phyloP scores from a whole-genome alignment of 2,797 vertebrate genomes.

The Parambassis ranga region DNA sequence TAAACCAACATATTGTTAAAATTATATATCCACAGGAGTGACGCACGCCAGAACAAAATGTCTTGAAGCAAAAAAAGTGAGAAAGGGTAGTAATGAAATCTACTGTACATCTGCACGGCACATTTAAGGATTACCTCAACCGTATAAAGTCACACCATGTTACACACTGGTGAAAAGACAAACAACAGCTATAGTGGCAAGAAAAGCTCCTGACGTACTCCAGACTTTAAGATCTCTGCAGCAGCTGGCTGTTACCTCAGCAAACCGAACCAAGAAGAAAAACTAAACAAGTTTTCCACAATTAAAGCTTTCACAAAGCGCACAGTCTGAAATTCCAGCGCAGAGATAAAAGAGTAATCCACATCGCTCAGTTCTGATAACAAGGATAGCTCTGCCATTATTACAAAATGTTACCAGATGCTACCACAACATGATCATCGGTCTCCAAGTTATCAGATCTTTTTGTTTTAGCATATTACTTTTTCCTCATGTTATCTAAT shows the following conservation, averaged over 20 bases:
- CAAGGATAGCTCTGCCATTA: constrained; percentile 69
- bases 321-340: constrained; percentile 59
- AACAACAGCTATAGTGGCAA: constrained; percentile 68
- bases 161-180: constrained; percentile 60
- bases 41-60: constrained; percentile 17
- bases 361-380: constrained; percentile 61
- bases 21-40: neutral
- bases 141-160: constrained; percentile 62
- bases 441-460: constrained; percentile 54
- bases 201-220: constrained; percentile 49
- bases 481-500: constrained; percentile 5
- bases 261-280: constrained; percentile 34
- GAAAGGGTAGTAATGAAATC: constrained; percentile 5
- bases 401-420: constrained; percentile 75
- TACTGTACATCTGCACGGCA: constrained; percentile 70
- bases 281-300: constrained; percentile 46
- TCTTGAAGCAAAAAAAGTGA: neutral
- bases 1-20: constrained; percentile 13
- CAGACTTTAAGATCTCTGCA: constrained; percentile 52
- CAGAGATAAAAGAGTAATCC: constrained; percentile 66
- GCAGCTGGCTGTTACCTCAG: constrained; percentile 57
- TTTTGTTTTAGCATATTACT: constrained; percentile 28
- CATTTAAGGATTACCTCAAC: constrained; percentile 69
- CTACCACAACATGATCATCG: constrained; percentile 45
- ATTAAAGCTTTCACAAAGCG: constrained; percentile 57